These are phyloP conservation scores for Julus scandinavius DNA, from an alignment of 2,888 invertebrate species.

Conservation along the genomic window DNA sequence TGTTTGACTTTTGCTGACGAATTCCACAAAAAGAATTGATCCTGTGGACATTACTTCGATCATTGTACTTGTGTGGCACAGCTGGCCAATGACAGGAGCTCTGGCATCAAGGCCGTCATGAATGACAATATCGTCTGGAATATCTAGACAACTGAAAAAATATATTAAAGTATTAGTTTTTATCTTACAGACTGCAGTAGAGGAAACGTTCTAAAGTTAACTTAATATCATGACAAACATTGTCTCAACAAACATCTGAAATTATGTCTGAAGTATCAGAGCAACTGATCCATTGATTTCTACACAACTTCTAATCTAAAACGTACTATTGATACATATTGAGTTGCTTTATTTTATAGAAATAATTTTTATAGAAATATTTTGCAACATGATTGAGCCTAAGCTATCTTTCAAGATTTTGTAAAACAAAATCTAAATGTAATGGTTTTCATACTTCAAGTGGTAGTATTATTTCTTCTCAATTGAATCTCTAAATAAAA, in stretches of 20 bases:
- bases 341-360: too few relatives aligned
- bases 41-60: conserved; percentile 86
- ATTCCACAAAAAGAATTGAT: conserved; percentile 82
- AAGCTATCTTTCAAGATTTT: too few relatives aligned
- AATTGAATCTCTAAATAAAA: too few relatives aligned
- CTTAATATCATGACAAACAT: background rate
- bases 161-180: conserved; percentile 49
- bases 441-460: too few relatives aligned
- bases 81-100: conserved; percentile 80
- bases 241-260: background rate
- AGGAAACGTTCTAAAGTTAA: background rate
- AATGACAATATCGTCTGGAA: conserved; percentile 85
- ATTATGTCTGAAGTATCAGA: background rate
- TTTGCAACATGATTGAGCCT: too few relatives aligned
- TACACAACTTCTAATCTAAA: too few relatives aligned
- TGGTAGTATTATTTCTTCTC: too few relatives aligned
- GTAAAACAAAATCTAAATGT: too few relatives aligned
- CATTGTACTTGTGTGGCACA: conserved; percentile 83
- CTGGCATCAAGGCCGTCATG: conserved; percentile 82
- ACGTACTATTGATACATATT: too few relatives aligned
- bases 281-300: too few relatives aligned
- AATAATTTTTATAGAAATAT: too few relatives aligned
- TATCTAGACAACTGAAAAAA: conserved; percentile 78
- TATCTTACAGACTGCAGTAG: background rate
- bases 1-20: conserved; percentile 79